phyloP scores from a whole-genome alignment of 2,888 invertebrate species.

The Aplocera efformata region DNA sequence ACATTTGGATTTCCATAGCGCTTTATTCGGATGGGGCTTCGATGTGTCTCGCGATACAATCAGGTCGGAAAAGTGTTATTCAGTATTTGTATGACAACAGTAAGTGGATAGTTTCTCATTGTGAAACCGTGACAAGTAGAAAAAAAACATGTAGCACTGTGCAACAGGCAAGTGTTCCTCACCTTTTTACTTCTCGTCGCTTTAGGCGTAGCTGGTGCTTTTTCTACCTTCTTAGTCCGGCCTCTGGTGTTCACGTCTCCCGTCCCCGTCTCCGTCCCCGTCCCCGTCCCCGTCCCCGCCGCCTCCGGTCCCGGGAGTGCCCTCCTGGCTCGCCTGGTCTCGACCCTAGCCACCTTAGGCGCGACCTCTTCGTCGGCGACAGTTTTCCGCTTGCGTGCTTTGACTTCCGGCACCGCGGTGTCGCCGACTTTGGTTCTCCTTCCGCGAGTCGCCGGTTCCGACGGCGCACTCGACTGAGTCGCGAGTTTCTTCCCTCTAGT shows the following conservation, averaged over 20 bases:
- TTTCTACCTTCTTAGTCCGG: slow-evolving; percentile 3
- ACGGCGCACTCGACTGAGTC: slow-evolving; percentile 25
- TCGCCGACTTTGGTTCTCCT: slow-evolving; percentile 19
- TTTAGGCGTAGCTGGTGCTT: slow-evolving; percentile 3
- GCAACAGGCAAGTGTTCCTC: neutral
- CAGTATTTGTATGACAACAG: too few species aligned
- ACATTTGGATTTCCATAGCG: too few species aligned
- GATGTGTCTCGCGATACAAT: too few species aligned
- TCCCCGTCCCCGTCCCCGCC: neutral
- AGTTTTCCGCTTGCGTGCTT: slow-evolving; percentile 35
- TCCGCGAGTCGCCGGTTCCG: slow-evolving; percentile 19
- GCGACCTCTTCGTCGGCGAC: slow-evolving; percentile 27
- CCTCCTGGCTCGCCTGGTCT: slow-evolving; percentile 30
- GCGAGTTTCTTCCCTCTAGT: slow-evolving; percentile 31
- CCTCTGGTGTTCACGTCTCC: slow-evolving; percentile 7
- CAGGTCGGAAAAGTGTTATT: too few species aligned
- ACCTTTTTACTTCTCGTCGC: slow-evolving; percentile 16
- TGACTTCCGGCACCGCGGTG: slow-evolving; percentile 18
- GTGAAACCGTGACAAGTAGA: too few species aligned
- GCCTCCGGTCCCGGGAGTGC: slow-evolving; percentile 4
- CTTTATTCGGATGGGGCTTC: too few species aligned
- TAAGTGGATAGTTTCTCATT: too few species aligned
- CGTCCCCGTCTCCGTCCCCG: slow-evolving; percentile 1
- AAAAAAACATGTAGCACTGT: neutral
- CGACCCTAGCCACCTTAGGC: slow-evolving; percentile 27